These are phyloP conservation scores for Propithecus coquereli DNA, from an alignment of 2,113 vertebrate species.

Conservation along the genomic window DNA sequence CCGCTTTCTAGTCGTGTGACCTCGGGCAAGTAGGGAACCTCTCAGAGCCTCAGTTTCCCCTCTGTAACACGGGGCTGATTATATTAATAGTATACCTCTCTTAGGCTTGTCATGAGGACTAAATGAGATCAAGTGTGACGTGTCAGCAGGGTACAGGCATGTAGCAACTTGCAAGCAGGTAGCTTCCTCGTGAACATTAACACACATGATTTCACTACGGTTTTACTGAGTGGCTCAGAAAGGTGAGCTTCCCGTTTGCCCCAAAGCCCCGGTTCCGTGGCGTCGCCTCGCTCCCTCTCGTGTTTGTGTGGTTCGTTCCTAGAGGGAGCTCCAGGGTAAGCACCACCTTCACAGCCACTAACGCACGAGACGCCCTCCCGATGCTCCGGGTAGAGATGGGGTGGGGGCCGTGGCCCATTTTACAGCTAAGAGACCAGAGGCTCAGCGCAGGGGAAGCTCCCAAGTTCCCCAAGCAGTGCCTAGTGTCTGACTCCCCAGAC, in stretches of 20 bases:
- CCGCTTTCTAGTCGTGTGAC: neutral
- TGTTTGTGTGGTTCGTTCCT: neutral
- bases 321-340: neutral
- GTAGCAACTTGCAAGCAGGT: neutral
- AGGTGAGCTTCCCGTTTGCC: neutral
- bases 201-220: rapidly evolving
- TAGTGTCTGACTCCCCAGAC: neutral
- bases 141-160: rapidly evolving
- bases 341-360: neutral
- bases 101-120: rapidly evolving
- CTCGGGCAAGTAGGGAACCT: neutral
- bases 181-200: rapidly evolving
- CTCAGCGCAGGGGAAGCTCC: neutral
- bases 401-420: neutral
- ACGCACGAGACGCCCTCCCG: neutral
- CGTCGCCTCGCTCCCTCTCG: neutral
- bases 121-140: neutral
- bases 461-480: neutral
- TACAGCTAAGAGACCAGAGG: neutral
- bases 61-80: neutral
- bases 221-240: neutral
- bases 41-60: neutral
- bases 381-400: rapidly evolving
- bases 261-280: neutral
- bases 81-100: neutral